Conservation (phyloP, 1,140 invertebrate species). For the Pollicipes pollicipes region DNA sequence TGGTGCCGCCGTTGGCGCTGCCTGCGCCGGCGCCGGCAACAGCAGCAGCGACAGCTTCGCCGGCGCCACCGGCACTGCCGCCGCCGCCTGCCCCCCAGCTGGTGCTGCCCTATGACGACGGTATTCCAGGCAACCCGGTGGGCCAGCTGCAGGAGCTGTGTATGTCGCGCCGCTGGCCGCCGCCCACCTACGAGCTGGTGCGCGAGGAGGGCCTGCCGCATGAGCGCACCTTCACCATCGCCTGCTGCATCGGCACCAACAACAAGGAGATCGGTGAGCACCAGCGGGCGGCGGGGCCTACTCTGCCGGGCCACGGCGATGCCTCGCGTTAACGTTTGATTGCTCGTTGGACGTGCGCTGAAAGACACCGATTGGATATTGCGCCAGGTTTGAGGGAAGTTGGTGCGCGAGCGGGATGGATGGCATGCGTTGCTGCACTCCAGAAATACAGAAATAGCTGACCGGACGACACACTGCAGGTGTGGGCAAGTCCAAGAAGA, state of each 20-base stretch:
- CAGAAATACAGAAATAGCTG: too few species aligned
- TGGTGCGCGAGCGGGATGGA: too few species aligned
- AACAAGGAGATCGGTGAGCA: slow-evolving; percentile 46
- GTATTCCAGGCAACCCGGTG: slow-evolving; percentile 57
- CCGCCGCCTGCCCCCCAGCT: slow-evolving; percentile 4
- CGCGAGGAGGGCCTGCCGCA: slow-evolving; percentile 79
- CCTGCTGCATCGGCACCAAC: slow-evolving; percentile 55
- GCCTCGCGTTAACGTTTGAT: too few species aligned
- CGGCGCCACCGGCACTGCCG: too few species aligned
- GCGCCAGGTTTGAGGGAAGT: too few species aligned
- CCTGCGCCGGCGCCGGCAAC: neutral
- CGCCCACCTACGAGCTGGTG: slow-evolving; percentile 71
- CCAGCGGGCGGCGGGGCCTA: too few species aligned
- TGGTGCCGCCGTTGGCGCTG: neutral
- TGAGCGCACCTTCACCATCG: slow-evolving; percentile 79
- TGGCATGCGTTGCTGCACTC: neutral
- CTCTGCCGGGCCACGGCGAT: too few species aligned
- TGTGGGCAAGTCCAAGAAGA: slow-evolving; percentile 81
- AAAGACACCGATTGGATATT: too few species aligned
- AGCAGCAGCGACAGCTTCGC: too few species aligned
- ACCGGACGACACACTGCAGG: slow-evolving; percentile 24
- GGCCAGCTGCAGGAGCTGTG: slow-evolving; percentile 89
- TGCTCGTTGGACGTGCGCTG: too few species aligned
- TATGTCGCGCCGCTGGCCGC: slow-evolving; percentile 84
- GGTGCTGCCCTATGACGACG: slow-evolving; percentile 27